Conservation (phyloP, 2,113 vertebrate genomes). For the Microtus oregoni region DNA sequence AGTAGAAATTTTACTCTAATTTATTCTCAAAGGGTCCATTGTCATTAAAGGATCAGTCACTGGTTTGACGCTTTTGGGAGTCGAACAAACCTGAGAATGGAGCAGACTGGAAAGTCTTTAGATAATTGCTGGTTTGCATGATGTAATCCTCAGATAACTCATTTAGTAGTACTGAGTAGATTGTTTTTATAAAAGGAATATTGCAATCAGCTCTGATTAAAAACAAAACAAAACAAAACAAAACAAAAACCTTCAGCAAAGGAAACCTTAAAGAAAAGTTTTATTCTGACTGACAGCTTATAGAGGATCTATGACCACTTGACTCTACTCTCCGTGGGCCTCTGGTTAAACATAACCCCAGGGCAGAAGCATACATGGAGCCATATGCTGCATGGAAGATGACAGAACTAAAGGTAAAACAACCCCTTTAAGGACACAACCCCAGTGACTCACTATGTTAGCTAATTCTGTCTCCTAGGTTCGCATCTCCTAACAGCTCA, state of each 20-base stretch:
- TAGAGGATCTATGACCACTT: neutral
- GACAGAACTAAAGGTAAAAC: too few species aligned
- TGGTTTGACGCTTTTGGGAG: neutral
- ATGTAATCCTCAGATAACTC: neutral
- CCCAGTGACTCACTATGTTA: neutral
- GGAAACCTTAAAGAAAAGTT: neutral
- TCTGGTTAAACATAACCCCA: neutral
- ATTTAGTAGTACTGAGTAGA: neutral
- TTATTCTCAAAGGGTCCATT: neutral
- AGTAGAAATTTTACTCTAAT: neutral
- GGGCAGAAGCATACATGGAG: neutral
- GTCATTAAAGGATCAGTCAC: neutral
- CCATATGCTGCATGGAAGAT: neutral
- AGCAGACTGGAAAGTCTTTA: neutral
- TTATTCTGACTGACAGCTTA: neutral
- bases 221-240: fast-evolving
- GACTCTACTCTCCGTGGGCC: neutral
- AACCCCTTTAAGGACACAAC: neutral
- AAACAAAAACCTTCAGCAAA: too few species aligned
- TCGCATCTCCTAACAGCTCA: neutral
- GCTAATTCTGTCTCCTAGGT: neutral
- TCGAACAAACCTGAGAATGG: neutral
- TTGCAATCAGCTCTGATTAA: neutral
- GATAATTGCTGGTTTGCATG: neutral
- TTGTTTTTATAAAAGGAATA: neutral